Conservation (phyloP, 2,797 vertebrate species). For the Ataeniobius toweri region DNA sequence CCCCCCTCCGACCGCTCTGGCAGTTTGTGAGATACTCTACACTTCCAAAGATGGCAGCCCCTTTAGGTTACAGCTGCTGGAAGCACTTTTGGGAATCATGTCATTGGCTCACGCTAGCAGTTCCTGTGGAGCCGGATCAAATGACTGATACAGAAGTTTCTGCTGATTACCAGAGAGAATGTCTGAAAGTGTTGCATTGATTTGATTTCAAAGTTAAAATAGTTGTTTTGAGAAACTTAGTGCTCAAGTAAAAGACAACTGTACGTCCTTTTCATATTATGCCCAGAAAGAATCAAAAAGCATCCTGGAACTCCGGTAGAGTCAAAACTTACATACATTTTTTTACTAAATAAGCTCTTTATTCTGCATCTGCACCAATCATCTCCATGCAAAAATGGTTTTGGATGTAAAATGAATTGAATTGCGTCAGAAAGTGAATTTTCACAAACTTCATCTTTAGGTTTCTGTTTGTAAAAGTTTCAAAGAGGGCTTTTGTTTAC, state of each 20-base stretch:
- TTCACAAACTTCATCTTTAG: background rate
- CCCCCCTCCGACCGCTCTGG: conserved; percentile 50
- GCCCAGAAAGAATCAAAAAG: background rate
- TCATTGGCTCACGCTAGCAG: conserved; percentile 36
- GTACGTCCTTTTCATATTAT: background rate
- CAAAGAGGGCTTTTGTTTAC: background rate
- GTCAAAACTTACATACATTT: background rate
- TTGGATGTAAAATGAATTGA: background rate
- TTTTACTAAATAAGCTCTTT: background rate
- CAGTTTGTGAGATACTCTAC: conserved; percentile 61
- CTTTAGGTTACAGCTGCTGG: conserved; percentile 64
- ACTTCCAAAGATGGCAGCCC: conserved; percentile 73
- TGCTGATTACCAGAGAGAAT: background rate
- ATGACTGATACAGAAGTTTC: conserved; percentile 6
- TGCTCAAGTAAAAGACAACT: background rate
- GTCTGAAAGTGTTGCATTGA: background rate
- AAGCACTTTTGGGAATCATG: conserved; percentile 52
- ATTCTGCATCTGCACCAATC: background rate
- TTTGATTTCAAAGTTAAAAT: background rate
- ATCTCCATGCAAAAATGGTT: background rate
- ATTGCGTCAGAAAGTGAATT: background rate
- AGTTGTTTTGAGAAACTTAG: background rate
- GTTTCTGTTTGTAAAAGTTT: background rate
- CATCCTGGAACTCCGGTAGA: background rate
- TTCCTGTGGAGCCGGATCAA: conserved; percentile 36